A percentile compares a stretch with the other conserved stretches of the same genome.
Conservation (phyloP, 37 sponge, comb jelly and placozoan genomes). For the Dysidea cf. avara region DNA sequence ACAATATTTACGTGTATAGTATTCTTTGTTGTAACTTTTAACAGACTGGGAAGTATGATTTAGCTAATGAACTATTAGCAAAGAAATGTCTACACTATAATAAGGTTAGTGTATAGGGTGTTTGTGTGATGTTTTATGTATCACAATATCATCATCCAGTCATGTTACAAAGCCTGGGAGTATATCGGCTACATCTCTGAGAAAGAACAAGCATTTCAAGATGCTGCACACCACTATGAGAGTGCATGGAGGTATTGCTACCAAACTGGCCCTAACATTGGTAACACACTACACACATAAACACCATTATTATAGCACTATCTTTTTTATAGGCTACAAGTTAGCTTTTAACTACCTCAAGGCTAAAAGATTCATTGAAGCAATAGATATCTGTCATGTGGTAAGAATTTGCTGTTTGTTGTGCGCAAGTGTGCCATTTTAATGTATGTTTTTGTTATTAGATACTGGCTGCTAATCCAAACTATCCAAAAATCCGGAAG, state of each 20-base stretch:
- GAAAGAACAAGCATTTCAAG: constrained; percentile 87
- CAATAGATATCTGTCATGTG: constrained; percentile 91
- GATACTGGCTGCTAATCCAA: constrained; percentile 77
- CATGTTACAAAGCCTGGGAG: constrained; percentile 93
- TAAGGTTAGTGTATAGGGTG: constrained; percentile 26
- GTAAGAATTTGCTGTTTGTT: too few species aligned
- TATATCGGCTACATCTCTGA: constrained; percentile 91
- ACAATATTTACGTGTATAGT: background rate
- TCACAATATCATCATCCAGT: constrained; percentile 35
- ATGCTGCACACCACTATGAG: constrained; percentile 92
- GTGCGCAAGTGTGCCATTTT: too few species aligned
- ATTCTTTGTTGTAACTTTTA: background rate
- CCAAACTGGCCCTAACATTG: constrained; percentile 77
- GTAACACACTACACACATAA: constrained; percentile 16
- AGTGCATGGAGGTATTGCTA: constrained; percentile 89
- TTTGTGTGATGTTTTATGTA: too few species aligned
- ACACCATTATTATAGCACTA: background rate
- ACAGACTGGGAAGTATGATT: constrained; percentile 85
- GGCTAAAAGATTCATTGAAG: constrained; percentile 78
- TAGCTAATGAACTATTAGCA: constrained; percentile 81
- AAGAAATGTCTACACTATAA: constrained; percentile 81
- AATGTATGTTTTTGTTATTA: too few species aligned
- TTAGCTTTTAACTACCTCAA: constrained; percentile 96
- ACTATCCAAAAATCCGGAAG: constrained; percentile 86
- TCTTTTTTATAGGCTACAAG: constrained; percentile 71